phyloP scores from a whole-genome alignment of 2,113 vertebrate genomes.

The Pluvianellus socialis region DNA sequence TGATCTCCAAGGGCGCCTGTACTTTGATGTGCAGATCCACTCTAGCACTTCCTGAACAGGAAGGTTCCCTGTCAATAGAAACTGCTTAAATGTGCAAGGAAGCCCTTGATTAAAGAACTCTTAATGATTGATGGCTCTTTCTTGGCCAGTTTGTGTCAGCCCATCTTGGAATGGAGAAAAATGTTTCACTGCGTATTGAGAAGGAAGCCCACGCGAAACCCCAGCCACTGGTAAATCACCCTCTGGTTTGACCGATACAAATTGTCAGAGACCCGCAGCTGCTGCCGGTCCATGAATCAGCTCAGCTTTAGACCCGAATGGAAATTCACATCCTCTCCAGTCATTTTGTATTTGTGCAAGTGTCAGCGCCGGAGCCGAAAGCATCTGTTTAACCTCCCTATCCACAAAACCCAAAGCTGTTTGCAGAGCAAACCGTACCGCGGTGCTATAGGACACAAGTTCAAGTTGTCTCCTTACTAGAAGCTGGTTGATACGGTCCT shows the following conservation, averaged over 20 bases:
- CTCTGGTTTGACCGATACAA: neutral
- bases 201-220: neutral
- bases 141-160: constrained; percentile 26
- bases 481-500: neutral
- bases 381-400: neutral
- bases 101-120: constrained; percentile 23
- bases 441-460: neutral
- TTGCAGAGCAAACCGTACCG: neutral
- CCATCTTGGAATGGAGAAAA: neutral
- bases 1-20: neutral
- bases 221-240: neutral
- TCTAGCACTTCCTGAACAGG: neutral
- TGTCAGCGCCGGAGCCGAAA: neutral
- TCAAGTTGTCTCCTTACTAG: neutral
- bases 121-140: neutral
- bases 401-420: neutral
- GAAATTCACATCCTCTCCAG: neutral
- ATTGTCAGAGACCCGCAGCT: neutral
- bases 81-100: neutral
- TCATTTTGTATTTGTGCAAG: neutral
- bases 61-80: constrained; percentile 25
- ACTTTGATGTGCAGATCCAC: neutral
- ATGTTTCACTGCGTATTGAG: neutral
- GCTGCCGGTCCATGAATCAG: neutral
- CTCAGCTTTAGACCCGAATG: neutral